Percentiles rank a stretch among this genome's conserved stretches.
Conservation (phyloP, 2,888 invertebrate genomes). For the Cheilosia vulpina region DNA sequence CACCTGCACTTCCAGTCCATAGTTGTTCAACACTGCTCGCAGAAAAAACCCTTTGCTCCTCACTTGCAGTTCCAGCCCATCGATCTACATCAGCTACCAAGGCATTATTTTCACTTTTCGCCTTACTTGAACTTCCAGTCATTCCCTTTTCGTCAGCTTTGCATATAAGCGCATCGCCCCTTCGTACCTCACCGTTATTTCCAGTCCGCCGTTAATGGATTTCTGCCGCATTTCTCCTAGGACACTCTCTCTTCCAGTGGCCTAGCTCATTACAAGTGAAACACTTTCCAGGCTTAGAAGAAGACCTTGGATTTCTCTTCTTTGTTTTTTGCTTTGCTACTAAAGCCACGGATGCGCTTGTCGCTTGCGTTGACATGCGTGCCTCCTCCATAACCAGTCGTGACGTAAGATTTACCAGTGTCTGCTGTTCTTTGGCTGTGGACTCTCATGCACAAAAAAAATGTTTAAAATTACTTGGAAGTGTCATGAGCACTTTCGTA, state of each 20-base stretch:
- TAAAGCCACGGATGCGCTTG: conserved; percentile 25
- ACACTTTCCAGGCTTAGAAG: conserved; percentile 55
- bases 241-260: conserved; percentile 71
- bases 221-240: background rate
- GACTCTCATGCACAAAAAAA: conserved; percentile 64
- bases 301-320: conserved; percentile 10
- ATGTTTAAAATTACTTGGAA: conserved; percentile 75
- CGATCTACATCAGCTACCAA: background rate
- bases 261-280: conserved; percentile 68
- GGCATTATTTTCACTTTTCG: background rate
- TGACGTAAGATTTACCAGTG: conserved; percentile 73
- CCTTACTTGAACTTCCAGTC: too few relatives aligned
- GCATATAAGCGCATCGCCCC: background rate
- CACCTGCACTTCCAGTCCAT: background rate
- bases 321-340: conserved; percentile 24
- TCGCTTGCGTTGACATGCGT: conserved; percentile 33
- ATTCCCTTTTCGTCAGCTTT: background rate
- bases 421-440: conserved; percentile 72
- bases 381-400: conserved; percentile 76
- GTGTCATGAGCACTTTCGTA: conserved; percentile 75
- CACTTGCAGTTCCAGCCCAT: conserved; percentile 28
- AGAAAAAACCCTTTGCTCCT: background rate
- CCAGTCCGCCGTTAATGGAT: background rate
- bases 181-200: background rate
- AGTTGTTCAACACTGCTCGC: background rate